A percentile compares a stretch with the other conserved stretches of the same genome.
Evolutionary conservation across 2,888 invertebrate genomes (phyloP).

Genomic region (Drosophila limbata): DNA sequence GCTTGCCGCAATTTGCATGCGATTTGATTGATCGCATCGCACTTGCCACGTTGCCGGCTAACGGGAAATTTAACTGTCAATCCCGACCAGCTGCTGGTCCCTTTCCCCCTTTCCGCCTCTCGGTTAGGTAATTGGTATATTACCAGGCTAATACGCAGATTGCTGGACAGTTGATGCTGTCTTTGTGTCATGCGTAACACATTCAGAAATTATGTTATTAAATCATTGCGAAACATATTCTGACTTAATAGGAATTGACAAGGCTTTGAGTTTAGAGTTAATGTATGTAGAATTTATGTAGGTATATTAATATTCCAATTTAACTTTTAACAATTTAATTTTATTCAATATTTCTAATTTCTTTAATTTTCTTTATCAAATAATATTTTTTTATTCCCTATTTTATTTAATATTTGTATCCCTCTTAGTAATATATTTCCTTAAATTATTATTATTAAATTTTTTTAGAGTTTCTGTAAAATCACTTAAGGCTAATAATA

Average conservation of each 20-base stretch:
- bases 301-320: too few relatives aligned
- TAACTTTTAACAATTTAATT: too few relatives aligned
- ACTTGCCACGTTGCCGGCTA: constrained; percentile 31
- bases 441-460: too few relatives aligned
- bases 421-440: too few relatives aligned
- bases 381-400: too few relatives aligned
- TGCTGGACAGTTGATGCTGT: neutral
- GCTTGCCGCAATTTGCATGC: constrained; percentile 65
- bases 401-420: too few relatives aligned
- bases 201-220: neutral
- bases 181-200: neutral
- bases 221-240: neutral
- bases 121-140: constrained; percentile 33
- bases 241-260: neutral
- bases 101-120: neutral
- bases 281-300: neutral
- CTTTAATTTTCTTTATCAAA: too few relatives aligned
- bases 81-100: constrained; percentile 15
- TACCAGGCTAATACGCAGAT: constrained; percentile 13
- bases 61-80: constrained; percentile 74
- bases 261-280: too few relatives aligned
- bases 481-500: too few relatives aligned
- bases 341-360: too few relatives aligned
- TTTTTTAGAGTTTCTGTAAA: too few relatives aligned
- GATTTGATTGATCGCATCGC: constrained; percentile 67